A percentile compares a stretch with the other conserved stretches of the same genome.
Conservation (phyloP, 1,140 invertebrate species). For the Phenacoccus solenopsis region DNA sequence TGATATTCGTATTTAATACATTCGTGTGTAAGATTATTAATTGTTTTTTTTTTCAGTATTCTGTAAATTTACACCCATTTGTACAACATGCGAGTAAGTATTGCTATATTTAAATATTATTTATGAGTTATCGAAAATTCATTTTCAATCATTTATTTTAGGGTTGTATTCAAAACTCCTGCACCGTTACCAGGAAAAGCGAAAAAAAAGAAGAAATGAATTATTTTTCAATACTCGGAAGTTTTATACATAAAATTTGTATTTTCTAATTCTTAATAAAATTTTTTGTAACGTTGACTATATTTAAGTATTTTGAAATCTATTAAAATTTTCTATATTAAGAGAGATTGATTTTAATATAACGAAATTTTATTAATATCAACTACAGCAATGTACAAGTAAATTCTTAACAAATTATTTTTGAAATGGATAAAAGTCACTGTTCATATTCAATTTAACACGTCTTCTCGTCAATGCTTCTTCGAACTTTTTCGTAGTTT, state of each 20-base stretch:
- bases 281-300: too few species aligned
- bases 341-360: too few species aligned
- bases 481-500: background rate
- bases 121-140: background rate
- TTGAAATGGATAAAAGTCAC: background rate
- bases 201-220: constrained; percentile 52
- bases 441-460: background rate
- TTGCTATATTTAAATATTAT: constrained; percentile 43
- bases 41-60: constrained; percentile 69
- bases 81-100: constrained; percentile 85
- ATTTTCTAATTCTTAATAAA: too few species aligned
- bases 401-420: background rate
- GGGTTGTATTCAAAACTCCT: constrained; percentile 37
- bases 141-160: background rate
- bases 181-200: constrained; percentile 52
- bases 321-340: too few species aligned
- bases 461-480: background rate
- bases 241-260: background rate
- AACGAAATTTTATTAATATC: too few species aligned
- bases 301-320: too few species aligned
- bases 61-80: constrained; percentile 94
- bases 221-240: background rate
- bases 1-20: constrained; percentile 23
- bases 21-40: background rate
- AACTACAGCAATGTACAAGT: too few species aligned